phyloP scores from a whole-genome alignment of 2,113 vertebrate species.

The Tachysurus fulvidraco region DNA sequence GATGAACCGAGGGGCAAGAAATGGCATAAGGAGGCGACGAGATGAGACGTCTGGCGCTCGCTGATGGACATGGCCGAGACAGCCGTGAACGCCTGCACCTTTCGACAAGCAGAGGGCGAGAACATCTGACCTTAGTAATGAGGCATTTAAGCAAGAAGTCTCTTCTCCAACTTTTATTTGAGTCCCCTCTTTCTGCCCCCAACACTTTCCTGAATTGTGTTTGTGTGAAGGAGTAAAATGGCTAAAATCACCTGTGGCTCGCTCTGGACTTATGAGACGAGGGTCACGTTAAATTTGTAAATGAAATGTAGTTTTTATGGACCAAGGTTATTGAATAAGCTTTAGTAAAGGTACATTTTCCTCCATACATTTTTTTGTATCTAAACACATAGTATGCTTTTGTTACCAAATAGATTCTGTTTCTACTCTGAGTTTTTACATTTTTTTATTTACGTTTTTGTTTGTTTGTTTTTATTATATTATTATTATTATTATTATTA shows the following conservation, averaged over 20 bases:
- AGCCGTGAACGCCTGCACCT: slow-evolving; percentile 66
- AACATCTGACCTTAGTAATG: slow-evolving; percentile 63
- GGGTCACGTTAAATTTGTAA: slow-evolving; percentile 78
- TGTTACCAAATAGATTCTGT: slow-evolving; percentile 99
- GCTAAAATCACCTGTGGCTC: slow-evolving; percentile 76
- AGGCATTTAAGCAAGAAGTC: slow-evolving; percentile 70
- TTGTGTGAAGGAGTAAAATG: slow-evolving; percentile 79
- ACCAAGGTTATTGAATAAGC: slow-evolving; percentile 99
- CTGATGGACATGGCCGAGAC: slow-evolving; percentile 51
- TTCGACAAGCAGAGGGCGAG: slow-evolving; percentile 31
- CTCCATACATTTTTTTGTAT: slow-evolving; percentile 97
- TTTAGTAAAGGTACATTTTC: slow-evolving; percentile 99
- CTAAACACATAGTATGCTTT: slow-evolving; percentile 94
- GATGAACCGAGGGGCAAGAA: slow-evolving; percentile 30
- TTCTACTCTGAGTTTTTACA: slow-evolving; percentile 86
- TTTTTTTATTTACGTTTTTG: neutral
- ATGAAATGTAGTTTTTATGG: slow-evolving; percentile 96
- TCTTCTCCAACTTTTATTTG: neutral
- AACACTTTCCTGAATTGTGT: slow-evolving; percentile 69
- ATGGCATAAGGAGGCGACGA: neutral
- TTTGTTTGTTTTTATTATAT: neutral
- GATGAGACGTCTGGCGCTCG: slow-evolving; percentile 65
- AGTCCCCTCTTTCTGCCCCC: slow-evolving; percentile 26
- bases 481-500: neutral
- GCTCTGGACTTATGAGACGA: slow-evolving; percentile 73